Conservation (phyloP, 1,140 invertebrate genomes). For the Apis cerana region DNA sequence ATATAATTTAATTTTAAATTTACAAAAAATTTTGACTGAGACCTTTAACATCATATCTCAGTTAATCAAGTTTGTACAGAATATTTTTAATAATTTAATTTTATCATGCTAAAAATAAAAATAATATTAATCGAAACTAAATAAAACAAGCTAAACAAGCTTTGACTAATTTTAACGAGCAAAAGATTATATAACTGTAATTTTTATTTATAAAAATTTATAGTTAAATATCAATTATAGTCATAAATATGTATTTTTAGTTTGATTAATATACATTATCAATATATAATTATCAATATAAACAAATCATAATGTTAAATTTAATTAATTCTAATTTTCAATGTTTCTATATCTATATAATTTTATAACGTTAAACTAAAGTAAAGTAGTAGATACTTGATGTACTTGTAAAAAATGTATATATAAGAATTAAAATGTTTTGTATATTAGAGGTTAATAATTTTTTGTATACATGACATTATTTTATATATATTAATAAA, state of each 20-base stretch:
- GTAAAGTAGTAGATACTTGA: too few species aligned
- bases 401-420: too few species aligned
- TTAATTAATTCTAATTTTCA: background rate
- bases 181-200: background rate
- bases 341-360: background rate
- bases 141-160: background rate
- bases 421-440: background rate
- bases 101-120: background rate
- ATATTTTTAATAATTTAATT: background rate
- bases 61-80: conserved; percentile 25
- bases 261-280: background rate
- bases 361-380: background rate
- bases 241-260: background rate
- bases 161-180: background rate
- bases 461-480: background rate
- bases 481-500: background rate
- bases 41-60: conserved; percentile 60
- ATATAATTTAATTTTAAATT: background rate
- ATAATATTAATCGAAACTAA: background rate
- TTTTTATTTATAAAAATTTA: background rate
- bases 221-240: background rate
- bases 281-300: too few species aligned
- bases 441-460: background rate
- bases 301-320: too few species aligned
- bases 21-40: conserved; percentile 48